Conservation (phyloP, 2,888 invertebrate genomes). For the Chydorus sphaericus region DNA sequence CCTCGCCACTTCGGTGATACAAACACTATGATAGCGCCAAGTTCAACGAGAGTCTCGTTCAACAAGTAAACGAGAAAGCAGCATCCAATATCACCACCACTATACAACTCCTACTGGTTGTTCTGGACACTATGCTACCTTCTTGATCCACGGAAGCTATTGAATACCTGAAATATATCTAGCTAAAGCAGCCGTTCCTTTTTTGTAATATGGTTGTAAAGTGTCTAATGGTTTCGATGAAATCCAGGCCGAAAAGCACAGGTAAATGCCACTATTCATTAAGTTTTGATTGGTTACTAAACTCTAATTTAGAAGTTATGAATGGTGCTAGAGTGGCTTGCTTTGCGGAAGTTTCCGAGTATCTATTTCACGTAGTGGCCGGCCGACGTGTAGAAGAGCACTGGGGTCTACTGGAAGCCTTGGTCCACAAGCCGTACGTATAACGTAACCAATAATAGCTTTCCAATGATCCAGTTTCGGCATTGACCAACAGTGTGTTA, state of each 20-base stretch:
- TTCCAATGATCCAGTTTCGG: conserved; percentile 48
- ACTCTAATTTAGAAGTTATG: conserved; percentile 33
- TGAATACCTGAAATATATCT: conserved; percentile 41
- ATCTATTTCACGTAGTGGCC: conserved; percentile 65
- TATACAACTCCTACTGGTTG: conserved; percentile 6
- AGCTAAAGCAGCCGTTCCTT: conserved; percentile 57
- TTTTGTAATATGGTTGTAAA: conserved; percentile 79
- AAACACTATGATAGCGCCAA: conserved; percentile 18
- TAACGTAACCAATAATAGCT: conserved; percentile 57
- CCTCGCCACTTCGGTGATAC: neutral
- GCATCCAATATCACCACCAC: no score
- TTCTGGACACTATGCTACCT: conserved; percentile 12
- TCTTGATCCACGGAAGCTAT: conserved; percentile 13
- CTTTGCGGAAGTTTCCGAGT: conserved; percentile 55
- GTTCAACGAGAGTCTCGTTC: conserved; percentile 22
- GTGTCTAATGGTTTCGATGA: conserved; percentile 55
- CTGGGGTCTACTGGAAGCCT: conserved; percentile 22
- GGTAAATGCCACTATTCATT: no score
- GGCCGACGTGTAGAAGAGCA: conserved; percentile 40
- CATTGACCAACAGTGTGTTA: conserved; percentile 41
- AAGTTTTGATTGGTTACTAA: neutral
- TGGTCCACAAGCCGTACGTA: conserved; percentile 34
- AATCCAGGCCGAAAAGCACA: conserved; percentile 48
- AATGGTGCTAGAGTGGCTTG: conserved; percentile 71
- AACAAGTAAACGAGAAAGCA: conserved; percentile 24